phyloP scores from a whole-genome alignment of 2,888 invertebrate genomes.

The Phaonia tiefii region DNA sequence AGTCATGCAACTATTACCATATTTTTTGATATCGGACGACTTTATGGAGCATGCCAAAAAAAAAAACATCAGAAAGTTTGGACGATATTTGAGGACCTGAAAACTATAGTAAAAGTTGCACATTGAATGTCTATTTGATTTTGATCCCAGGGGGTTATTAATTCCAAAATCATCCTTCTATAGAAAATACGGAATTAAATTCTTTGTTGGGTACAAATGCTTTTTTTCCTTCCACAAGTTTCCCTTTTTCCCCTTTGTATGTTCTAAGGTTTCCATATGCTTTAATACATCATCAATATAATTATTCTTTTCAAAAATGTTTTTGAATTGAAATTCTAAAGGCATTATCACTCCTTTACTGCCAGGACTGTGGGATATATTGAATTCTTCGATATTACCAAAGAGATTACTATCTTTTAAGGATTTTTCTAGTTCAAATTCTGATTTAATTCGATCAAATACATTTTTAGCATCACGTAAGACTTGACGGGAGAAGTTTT shows the following conservation, averaged over 20 bases:
- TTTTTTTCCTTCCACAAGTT: constrained; percentile 22
- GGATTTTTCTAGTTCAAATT: constrained; percentile 19
- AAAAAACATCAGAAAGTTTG: constrained; percentile 20
- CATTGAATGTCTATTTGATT: constrained; percentile 12
- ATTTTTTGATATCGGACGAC: constrained; percentile 38
- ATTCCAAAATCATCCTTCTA: constrained; percentile 46
- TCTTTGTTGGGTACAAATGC: constrained; percentile 21
- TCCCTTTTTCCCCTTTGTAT: constrained; percentile 5
- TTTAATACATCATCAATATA: constrained; percentile 3
- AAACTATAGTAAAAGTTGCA: constrained; percentile 43
- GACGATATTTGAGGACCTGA: constrained; percentile 15
- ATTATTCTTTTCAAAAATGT: constrained; percentile 24
- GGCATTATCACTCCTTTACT: constrained; percentile 2
- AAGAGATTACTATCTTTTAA: background rate
- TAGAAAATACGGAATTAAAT: constrained; percentile 36
- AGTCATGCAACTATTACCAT: constrained; percentile 44
- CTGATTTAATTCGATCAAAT: background rate
- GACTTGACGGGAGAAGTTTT: background rate
- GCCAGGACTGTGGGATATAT: background rate
- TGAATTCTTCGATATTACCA: constrained; percentile 2
- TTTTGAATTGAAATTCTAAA: constrained; percentile 29
- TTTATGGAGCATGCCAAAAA: background rate
- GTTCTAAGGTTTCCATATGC: constrained; percentile 8
- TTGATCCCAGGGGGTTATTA: constrained; percentile 35
- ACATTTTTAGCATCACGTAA: background rate